Base-by-base conservation (phyloP, 64 coral and sea anemone genomes). In the Montipora cactus region DNA sequence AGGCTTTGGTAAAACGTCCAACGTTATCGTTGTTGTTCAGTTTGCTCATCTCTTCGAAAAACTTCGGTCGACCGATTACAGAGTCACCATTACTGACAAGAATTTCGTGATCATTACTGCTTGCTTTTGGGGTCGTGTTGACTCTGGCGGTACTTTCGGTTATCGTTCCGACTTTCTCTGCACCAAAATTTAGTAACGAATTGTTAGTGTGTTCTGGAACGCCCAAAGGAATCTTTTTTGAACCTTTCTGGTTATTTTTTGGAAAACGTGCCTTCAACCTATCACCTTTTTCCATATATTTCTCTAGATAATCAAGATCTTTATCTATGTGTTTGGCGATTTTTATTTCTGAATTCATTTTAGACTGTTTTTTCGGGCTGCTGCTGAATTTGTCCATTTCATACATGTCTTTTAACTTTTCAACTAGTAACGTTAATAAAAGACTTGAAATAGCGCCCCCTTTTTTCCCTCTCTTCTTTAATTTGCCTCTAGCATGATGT, bases 371-470 rank as follows among this genome's bases (percentile, higher is more conserved):
- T 5, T 58, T 91, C 9, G 80, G 76, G 6, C 81, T 74, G 69
- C 81, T 89, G 48, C 87, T 97, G 6, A 97, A 62, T 89, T 95
- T 87, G 49, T 95, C 96, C 51, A 98, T 84, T 79, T 98, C 93
- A 70, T 98, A 98, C 59, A 98, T 98, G 21, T 98, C 96, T 92
- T 95, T 95, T 67, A 98, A 70, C 58, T 98, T 98, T 71, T 98
- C 96, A 49, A 98, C 96, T 12, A 98, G 81, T 84, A 98, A 88
- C 21, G 74, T 88, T 75, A 98, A 16, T 13, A 98, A 80, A 11
- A 98, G 78, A n/a, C 91, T 98, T 2, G 93, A 87, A 20, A 93
- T 45, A 46, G 47, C 64, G 18, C 71, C 82, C 7, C 64, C 70
- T 71, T 86, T 86, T 12, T 18, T 12, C 11, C 44, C 9, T 72